Evolutionary conservation across 2,888 invertebrate genomes (phyloP), one percentile per base, ranked within the genome.

Genomic region (Acanthococcus lagerstroemiae): DNA sequence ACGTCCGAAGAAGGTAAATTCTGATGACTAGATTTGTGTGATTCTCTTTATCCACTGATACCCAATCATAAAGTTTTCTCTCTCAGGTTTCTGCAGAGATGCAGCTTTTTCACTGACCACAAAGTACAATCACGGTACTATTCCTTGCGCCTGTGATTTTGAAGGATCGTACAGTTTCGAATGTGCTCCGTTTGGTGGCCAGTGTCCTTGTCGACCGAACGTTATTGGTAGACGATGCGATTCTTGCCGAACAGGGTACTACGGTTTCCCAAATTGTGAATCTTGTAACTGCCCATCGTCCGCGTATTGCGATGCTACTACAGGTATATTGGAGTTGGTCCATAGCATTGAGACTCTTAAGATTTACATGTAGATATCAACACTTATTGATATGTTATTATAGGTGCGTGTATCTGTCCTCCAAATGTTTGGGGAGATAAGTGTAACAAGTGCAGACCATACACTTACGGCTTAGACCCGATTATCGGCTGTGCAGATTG

Each of bases 401-500:
- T 70, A 80, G 87, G 88, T 0, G 84, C 85, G 71, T 99, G 99
- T 76, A 87, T 89, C 69, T 99, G 97, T 73, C 95, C 96, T 0
- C 84, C 87, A 2, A 84, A 89, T 71, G 96, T 97, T 0, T 87
- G 85, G 24, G 97, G 97, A 0, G 84, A 86, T 26, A 82, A 84
- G 68, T 99, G 99, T 75, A 90, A 96, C 73, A 83, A 85, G 69
- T 99, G 99, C 76, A 85, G 86, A 69, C 83, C 87, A 0, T 84
- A 85, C 69, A 96, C 96, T 0, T 96, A 89, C 74, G 95, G 95
- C 48, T 95, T 87, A 74, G 91, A 99, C 79, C 86, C 89, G 48
- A 85, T 94, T 63, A 90, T 93, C 72, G 99, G 99, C 6, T 99
- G 99, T 76, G 91, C 93, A 76, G 88, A 90, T 69, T 99, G 97